Base-by-base conservation (phyloP, 2,113 vertebrate species). In the Proterorhinus semilunaris region DNA sequence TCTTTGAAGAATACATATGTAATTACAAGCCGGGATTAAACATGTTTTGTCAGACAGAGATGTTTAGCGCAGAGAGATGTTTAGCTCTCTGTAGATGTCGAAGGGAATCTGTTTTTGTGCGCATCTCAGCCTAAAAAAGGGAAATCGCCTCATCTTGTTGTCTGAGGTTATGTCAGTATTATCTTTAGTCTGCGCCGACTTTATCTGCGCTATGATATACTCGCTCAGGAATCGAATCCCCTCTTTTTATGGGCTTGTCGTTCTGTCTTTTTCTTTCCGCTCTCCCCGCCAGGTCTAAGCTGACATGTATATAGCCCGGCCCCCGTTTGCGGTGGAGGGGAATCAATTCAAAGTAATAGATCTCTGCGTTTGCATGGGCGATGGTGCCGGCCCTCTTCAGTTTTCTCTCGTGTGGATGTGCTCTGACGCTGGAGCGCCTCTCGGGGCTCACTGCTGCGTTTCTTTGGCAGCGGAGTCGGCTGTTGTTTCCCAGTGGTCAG, bases 321-420 rank as follows among this genome's bases (percentile, higher is more conserved):
- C 76, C 27, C 71, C 59, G 69, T 74, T 86, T 83, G 82, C 72
- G 78, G 78, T 75, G 62, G 71, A 81, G 78, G 65, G 76, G 84
- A 86, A 88, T 88, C 84, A 86, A 83, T 87, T 88, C 74, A 65
- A 79, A 83, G 79, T 81, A 81, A 88, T 79, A 70, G 74, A 79
- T 77, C 68, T 78, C 49, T 69, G 64, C 58, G 74, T 68, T 73
- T 74, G 69, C 69, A 66, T 71, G 72, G 68, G 79, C 64, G 72
- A 50, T 69, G 64, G 69, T 55, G 79, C 54, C 47, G 62, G 75
- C 50, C 68, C 69, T 57, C 77, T 86, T 75, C 45, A 64, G 71
- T 83, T 82, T 36, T 36, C 36, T 69, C 71, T 72, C 68, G 61
- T 62, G 68, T 74, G 65, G 74, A 64, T n/a, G 12, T 50, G 76